Conservation (phyloP, 2,113 vertebrate species). For the Scolopax mira region DNA sequence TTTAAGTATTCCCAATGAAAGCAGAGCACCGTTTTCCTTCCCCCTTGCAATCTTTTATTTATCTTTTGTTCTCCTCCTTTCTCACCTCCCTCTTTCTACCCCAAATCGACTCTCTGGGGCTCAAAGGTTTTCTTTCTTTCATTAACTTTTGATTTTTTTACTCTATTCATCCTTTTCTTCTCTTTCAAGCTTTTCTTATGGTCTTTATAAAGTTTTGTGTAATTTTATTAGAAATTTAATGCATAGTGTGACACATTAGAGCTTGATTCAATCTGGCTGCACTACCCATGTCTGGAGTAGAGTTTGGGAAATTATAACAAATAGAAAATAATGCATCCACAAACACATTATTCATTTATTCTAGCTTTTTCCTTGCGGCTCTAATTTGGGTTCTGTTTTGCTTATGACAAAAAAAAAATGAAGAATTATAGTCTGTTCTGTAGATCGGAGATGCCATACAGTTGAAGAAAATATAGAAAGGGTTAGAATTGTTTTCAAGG, state of each 20-base stretch:
- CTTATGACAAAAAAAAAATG: neutral
- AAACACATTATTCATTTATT: neutral
- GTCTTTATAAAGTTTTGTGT: neutral
- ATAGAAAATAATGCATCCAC: neutral
- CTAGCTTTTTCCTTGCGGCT: neutral
- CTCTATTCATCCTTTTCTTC: neutral
- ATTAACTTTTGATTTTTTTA: neutral
- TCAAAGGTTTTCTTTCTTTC: neutral
- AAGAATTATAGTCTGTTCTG: neutral
- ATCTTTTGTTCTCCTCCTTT: constrained; percentile 6
- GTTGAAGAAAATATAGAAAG: neutral
- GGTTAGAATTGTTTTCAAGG: neutral
- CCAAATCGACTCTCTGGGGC: neutral
- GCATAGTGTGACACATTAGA: neutral
- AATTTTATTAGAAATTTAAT: neutral
- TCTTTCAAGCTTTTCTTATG: neutral
- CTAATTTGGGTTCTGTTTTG: neutral
- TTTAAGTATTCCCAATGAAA: constrained; percentile 30
- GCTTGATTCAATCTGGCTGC: neutral
- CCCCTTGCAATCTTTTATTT: constrained; percentile 24
- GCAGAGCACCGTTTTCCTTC: neutral
- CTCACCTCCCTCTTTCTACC: neutral
- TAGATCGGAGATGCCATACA: neutral
- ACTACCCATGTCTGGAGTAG: neutral
- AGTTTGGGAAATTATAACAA: neutral